Evolutionary conservation across 2,113 vertebrate species (phyloP).

Genomic region (Cryptotis parvus): DNA sequence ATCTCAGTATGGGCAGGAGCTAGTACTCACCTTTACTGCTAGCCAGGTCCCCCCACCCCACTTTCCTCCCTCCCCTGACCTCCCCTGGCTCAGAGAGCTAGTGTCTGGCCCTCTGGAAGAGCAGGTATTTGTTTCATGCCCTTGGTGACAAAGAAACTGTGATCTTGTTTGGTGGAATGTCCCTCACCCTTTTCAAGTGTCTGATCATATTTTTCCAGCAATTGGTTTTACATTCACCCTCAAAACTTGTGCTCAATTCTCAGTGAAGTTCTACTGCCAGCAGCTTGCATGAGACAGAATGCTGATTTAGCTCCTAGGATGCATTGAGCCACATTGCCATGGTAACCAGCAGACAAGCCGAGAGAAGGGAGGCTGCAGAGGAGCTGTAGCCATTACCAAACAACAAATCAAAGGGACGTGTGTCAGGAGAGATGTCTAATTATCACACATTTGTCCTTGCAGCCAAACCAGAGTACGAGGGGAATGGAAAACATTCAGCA

Average conservation of each 20-base stretch:
- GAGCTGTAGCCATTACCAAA: slow-evolving; percentile 59
- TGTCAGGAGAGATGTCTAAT: slow-evolving; percentile 75
- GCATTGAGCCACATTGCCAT: slow-evolving; percentile 64
- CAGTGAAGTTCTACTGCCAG: slow-evolving; percentile 66
- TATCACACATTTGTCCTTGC: slow-evolving; percentile 69
- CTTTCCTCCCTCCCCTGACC: neutral
- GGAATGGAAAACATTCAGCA: neutral
- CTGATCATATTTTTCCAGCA: slow-evolving; percentile 57
- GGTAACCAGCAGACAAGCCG: slow-evolving; percentile 75
- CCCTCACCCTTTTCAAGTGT: slow-evolving; percentile 9
- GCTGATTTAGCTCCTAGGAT: slow-evolving; percentile 72
- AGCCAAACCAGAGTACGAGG: neutral
- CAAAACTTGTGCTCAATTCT: slow-evolving; percentile 65
- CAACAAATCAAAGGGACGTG: slow-evolving; percentile 72
- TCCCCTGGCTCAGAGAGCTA: neutral
- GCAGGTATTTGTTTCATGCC: slow-evolving; percentile 26
- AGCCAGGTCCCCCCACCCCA: neutral
- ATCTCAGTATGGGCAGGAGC: neutral
- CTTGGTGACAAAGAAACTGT: slow-evolving; percentile 51
- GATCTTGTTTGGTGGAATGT: slow-evolving; percentile 50
- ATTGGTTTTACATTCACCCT: slow-evolving; percentile 64
- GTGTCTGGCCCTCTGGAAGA: neutral
- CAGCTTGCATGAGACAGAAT: slow-evolving; percentile 57
- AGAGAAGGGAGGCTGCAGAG: slow-evolving; percentile 57
- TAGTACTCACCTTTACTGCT: neutral